A percentile compares a stretch with the other conserved stretches of the same genome.
Evolutionary conservation across 2,113 vertebrate species (phyloP).

Genomic region (Nibea albiflora): DNA sequence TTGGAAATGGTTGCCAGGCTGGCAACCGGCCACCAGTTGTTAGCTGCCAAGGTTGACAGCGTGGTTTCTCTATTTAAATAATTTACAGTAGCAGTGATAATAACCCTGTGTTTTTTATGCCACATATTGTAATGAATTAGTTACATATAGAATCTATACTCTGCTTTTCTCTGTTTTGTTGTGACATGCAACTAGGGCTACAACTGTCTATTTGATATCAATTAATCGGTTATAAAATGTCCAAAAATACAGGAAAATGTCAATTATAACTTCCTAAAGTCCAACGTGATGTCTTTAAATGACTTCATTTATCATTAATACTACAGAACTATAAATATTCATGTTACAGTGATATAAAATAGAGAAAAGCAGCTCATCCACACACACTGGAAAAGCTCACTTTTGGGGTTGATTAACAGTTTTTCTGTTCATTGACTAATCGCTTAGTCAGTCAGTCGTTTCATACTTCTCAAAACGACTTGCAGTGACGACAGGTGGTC

Average conservation of each 20-base stretch:
- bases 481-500: constrained; percentile 10
- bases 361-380: not conserved
- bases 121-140: not conserved
- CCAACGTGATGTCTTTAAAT: not conserved
- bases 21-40: not conserved
- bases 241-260: too few relatives aligned
- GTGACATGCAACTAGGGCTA: not conserved
- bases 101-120: not conserved
- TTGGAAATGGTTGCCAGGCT: not conserved
- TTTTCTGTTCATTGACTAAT: too few relatives aligned
- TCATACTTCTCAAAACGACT: not conserved
- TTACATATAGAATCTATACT: not conserved
- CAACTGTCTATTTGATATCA: not conserved
- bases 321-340: too few relatives aligned
- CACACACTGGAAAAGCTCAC: not conserved
- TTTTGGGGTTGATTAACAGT: not conserved
- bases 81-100: not conserved
- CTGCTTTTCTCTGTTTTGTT: not conserved
- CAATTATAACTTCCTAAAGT: not conserved
- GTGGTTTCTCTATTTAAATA: not conserved
- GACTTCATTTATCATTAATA: not conserved
- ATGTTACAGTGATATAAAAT: not conserved
- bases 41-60: not conserved
- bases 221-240: not conserved
- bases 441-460: not conserved